Conservation (phyloP, 2,113 vertebrate genomes). For the Pleuronectes platessa region DNA sequence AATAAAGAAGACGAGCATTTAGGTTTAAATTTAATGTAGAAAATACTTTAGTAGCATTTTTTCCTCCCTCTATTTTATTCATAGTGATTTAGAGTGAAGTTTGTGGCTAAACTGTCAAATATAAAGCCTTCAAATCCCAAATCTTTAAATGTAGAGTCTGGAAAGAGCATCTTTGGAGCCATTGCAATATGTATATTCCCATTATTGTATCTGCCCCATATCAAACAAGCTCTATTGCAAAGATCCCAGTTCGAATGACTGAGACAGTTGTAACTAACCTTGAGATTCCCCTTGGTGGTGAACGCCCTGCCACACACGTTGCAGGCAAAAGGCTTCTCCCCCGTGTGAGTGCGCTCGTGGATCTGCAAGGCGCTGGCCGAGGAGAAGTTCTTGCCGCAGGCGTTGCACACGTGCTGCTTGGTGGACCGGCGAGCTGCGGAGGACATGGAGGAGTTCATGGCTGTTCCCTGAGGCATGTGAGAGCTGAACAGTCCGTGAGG, state of each 20-base stretch:
- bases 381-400: slow-evolving; percentile 95
- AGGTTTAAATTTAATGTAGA: too few relatives aligned
- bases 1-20: too few relatives aligned
- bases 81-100: too few relatives aligned
- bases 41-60: too few relatives aligned
- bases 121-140: too few relatives aligned
- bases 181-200: too few relatives aligned
- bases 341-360: slow-evolving; percentile 95
- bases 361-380: slow-evolving; percentile 98
- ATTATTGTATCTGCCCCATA: too few relatives aligned
- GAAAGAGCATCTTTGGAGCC: too few relatives aligned
- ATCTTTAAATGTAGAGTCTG: too few relatives aligned
- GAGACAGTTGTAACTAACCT: slow-evolving; percentile 78
- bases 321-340: slow-evolving; percentile 97
- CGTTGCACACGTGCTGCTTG: slow-evolving; percentile 92
- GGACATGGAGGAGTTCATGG: slow-evolving; percentile 81
- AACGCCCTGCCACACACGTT: slow-evolving; percentile 95
- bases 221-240: too few relatives aligned
- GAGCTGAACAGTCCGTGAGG: slow-evolving; percentile 83
- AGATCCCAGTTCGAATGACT: neutral
- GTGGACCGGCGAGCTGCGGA: slow-evolving; percentile 86
- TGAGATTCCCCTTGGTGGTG: slow-evolving; percentile 97
- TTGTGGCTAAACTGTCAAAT: too few relatives aligned
- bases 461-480: slow-evolving; percentile 84
- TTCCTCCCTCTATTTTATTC: too few relatives aligned